These are phyloP conservation scores for Myocastor coypus DNA, from an alignment of 2,113 vertebrate species.

Conservation along the genomic window DNA sequence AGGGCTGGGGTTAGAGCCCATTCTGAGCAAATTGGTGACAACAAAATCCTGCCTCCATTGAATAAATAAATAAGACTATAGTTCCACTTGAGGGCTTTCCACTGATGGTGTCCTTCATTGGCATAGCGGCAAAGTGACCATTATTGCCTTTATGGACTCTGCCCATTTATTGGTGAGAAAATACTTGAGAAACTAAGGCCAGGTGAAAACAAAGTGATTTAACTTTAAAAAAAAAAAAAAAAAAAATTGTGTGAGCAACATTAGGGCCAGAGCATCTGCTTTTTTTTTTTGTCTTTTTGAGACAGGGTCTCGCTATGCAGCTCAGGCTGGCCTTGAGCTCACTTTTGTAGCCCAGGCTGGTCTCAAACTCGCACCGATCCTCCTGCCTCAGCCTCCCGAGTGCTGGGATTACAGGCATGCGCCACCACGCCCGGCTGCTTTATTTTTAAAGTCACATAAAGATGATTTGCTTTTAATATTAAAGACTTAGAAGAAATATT, in stretches of 20 bases:
- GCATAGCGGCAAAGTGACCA: not conserved
- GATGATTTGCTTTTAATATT: conserved; percentile 41
- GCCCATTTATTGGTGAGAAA: not conserved
- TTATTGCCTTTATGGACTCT: not conserved
- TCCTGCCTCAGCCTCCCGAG: no score
- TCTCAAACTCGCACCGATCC: no score
- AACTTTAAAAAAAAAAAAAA: not conserved
- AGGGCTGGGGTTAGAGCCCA: not conserved
- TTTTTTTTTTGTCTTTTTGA: no score
- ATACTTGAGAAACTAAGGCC: not conserved
- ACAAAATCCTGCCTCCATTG: not conserved
- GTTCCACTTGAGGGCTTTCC: not conserved
- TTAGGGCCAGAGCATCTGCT: not conserved
- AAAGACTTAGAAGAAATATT: not conserved
- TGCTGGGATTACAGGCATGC: no score
- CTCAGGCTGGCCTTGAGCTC: no score
- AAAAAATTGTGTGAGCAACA: not conserved
- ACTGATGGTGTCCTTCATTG: not conserved
- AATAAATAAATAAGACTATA: not conserved
- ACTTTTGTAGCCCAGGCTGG: no score
- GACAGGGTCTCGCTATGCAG: no score
- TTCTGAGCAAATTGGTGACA: not conserved
- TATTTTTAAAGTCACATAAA: not conserved
- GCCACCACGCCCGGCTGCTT: no score
- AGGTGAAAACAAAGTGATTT: not conserved